Percentiles rank a stretch among this genome's conserved stretches.
Conservation (phyloP, 2,113 vertebrate genomes). For the Tonatia bakeri region DNA sequence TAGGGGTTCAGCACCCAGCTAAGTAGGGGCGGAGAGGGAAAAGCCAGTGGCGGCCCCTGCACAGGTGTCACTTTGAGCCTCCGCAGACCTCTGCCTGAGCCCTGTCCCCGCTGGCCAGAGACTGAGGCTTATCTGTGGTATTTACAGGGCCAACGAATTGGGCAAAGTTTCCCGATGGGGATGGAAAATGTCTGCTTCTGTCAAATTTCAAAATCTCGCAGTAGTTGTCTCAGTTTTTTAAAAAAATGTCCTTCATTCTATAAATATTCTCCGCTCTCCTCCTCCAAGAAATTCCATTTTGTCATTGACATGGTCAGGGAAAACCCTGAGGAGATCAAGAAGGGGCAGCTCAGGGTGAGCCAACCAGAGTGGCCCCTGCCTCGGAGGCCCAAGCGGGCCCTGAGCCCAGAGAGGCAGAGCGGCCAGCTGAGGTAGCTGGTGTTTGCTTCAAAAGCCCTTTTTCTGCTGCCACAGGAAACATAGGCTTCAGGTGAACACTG, state of each 20-base stretch:
- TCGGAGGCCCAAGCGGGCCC: neutral
- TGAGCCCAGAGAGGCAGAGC: neutral
- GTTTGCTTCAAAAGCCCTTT: neutral
- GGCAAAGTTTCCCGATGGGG: conserved; percentile 43
- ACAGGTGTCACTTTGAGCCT: conserved; percentile 68
- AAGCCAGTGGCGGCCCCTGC: neutral
- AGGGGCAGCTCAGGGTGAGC: neutral
- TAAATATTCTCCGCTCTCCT: conserved; percentile 14
- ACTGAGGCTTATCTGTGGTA: conserved; percentile 68
- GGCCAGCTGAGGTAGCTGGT: neutral
- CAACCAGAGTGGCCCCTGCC: accelerated
- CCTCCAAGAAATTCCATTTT: conserved; percentile 33
- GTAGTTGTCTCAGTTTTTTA: conserved; percentile 8
- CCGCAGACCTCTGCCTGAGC: neutral
- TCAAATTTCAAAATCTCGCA: conserved; percentile 64
- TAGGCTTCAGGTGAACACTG: neutral
- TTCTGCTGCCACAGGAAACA: neutral
- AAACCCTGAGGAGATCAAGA: neutral
- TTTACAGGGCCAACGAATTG: conserved; percentile 57
- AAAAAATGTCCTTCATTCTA: conserved; percentile 38
- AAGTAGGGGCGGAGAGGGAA: neutral
- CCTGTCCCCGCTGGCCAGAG: conserved; percentile 37
- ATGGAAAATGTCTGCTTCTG: conserved; percentile 57
- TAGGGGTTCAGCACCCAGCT: neutral
- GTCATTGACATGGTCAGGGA: neutral